Evolutionary conservation across 1,140 invertebrate species (phyloP).

Genomic region (Chrysomallon squamiferum): DNA sequence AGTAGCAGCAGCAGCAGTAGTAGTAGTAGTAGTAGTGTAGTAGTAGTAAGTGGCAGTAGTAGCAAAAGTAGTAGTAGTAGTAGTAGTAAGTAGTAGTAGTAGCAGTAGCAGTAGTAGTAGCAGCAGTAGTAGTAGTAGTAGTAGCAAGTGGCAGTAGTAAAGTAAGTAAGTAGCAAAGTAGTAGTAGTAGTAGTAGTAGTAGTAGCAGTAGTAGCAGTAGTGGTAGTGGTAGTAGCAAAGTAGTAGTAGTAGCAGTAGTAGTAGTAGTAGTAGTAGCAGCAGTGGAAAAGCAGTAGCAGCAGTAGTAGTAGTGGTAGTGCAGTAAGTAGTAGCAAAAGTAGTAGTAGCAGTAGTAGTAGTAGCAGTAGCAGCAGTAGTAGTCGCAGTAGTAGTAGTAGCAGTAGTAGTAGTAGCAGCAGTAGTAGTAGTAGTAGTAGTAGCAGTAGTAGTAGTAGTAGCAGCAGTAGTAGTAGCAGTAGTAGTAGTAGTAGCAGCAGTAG

Average conservation of each 20-base stretch:
- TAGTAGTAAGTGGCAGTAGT: too few species aligned
- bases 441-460: slow-evolving; percentile 8
- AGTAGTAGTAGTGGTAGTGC: too few species aligned
- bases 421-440: background rate
- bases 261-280: slow-evolving; percentile 12
- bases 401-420: too few species aligned
- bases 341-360: slow-evolving; percentile 12
- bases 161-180: background rate
- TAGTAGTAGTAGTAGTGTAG: too few species aligned
- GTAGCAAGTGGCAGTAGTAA: too few species aligned
- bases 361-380: background rate
- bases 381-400: too few species aligned
- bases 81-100: too few species aligned
- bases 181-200: slow-evolving; percentile 3
- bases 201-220: slow-evolving; percentile 1
- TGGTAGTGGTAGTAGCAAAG: background rate
- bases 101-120: too few species aligned
- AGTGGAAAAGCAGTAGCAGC: background rate
- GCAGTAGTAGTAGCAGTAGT: slow-evolving; percentile 15
- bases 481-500: slow-evolving; percentile 16
- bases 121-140: too few species aligned
- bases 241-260: slow-evolving; percentile 11
- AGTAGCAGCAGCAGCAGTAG: too few species aligned
- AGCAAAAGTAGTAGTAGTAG: too few species aligned
- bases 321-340: background rate